Evolutionary conservation across 1,140 invertebrate genomes (phyloP), one percentile per base, ranked within the genome.

Genomic region (Leptopilina boulardi): DNA sequence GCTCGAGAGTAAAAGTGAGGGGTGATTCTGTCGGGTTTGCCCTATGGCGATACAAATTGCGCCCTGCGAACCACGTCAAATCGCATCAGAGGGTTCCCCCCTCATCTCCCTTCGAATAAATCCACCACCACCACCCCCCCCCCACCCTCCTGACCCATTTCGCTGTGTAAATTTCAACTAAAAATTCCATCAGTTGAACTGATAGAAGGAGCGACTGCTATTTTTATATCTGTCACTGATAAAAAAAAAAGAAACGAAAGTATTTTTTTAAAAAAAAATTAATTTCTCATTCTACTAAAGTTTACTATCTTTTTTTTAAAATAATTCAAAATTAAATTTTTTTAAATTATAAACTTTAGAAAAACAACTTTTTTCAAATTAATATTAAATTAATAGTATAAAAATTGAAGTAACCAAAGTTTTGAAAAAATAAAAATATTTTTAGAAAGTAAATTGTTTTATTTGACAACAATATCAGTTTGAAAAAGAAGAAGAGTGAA

Each of bases 121-220:
- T 15, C 26, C 59, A 13, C 59, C n/a, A n/a, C n/a, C n/a, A n/a
- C n/a, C n/a, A n/a, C n/a, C n/a, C n/a, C n/a, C n/a, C n/a, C n/a
- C n/a, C n/a, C n/a, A n/a, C n/a, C n/a, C 59, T 23, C 59, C 59
- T 66, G 59, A 66, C 59, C 59, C 23, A 66, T 66, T 66, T 66
- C 59, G 4, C 59, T 66, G 59, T 66, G 59, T 30, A 66, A 66
- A 66, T 66, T 66, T 30, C 13, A 23, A 13, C 59, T 66, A 13
- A n/a, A 66, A 66, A 66, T 66, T 66, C 59, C 59, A 66, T 66
- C 59, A 66, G 59, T 66, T 30, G 54, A 21, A 6, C 34, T 38
- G 34, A 38, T 38, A 38, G 9, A 38, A 38, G 34, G 34, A 38
- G 5, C 47, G 47, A 59, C 19, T 59, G 9, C 21, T 10, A 59